These are phyloP conservation scores for Morelia viridis DNA, from an alignment of 2,797 vertebrate species.

Conservation along the genomic window DNA sequence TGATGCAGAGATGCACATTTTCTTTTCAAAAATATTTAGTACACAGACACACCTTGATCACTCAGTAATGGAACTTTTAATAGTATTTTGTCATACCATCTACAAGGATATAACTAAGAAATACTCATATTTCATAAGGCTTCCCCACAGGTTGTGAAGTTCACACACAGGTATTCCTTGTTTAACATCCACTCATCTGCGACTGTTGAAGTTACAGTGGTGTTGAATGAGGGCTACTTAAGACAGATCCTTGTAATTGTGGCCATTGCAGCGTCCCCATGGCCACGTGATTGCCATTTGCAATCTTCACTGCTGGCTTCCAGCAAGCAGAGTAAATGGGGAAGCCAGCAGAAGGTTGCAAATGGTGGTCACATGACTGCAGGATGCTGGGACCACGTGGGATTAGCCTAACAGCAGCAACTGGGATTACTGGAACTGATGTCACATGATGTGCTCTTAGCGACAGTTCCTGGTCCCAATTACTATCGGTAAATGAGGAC, in stretches of 20 bases:
- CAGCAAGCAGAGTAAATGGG: not conserved
- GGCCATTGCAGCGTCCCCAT: not conserved
- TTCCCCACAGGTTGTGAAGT: not conserved
- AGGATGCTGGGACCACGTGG: not conserved
- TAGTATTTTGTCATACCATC: not conserved
- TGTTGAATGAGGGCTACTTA: not conserved
- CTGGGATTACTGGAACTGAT: not conserved
- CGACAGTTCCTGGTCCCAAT: not conserved
- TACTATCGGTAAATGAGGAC: not conserved
- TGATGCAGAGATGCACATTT: not conserved
- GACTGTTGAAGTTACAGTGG: not conserved
- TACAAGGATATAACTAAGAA: not conserved
- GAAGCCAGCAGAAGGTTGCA: no score
- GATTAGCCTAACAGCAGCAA: not conserved
- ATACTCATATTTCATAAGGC: not conserved
- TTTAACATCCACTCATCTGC: not conserved
- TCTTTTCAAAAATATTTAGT: not conserved
- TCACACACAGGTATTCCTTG: not conserved
- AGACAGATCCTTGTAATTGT: not conserved
- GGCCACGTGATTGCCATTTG: not conserved
- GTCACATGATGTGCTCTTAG: not conserved
- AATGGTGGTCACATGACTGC: not conserved
- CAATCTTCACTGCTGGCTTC: not conserved
- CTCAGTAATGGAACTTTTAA: not conserved
- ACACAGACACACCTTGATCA: not conserved